A percentile compares a stretch with the other conserved stretches of the same genome.
phyloP scores from a whole-genome alignment of 1,140 invertebrate genomes.

The Camponotus vicinus region DNA sequence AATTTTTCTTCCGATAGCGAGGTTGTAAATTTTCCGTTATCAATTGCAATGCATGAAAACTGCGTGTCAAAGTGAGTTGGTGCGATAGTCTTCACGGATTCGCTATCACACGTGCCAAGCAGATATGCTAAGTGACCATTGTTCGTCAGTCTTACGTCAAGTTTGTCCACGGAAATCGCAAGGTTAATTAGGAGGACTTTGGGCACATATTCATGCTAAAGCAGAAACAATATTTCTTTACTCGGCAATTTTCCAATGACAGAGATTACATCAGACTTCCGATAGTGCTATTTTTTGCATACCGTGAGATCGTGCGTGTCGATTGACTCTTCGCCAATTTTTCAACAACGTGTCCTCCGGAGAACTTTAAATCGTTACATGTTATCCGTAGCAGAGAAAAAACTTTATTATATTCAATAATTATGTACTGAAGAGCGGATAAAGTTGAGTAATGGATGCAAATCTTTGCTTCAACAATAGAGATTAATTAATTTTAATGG shows the following conservation, averaged over 20 bases:
- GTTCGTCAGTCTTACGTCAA: conserved; percentile 10
- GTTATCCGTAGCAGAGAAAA: neutral
- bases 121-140: conserved; percentile 54
- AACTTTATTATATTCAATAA: conserved; percentile 5
- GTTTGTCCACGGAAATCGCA: conserved; percentile 46
- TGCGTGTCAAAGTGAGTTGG: conserved; percentile 19
- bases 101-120: neutral
- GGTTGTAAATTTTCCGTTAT: conserved; percentile 4
- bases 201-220: conserved; percentile 31
- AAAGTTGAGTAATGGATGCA: conserved; percentile 19
- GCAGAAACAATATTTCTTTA: conserved; percentile 39
- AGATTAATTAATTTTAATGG: conserved; percentile 50
- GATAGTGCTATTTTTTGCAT: conserved; percentile 56
- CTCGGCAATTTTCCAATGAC: conserved; percentile 57
- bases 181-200: conserved; percentile 47
- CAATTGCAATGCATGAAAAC: conserved; percentile 26
- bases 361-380: conserved; percentile 28
- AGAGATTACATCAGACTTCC: conserved; percentile 44
- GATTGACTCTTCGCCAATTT: conserved; percentile 47
- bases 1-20: neutral
- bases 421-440: neutral
- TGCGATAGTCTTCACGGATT: conserved; percentile 3
- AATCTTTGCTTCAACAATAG: conserved; percentile 21
- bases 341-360: neutral
- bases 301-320: conserved; percentile 18